Base-by-base conservation (phyloP, 2,797 vertebrate species). In the Halcyon leucocephala region DNA sequence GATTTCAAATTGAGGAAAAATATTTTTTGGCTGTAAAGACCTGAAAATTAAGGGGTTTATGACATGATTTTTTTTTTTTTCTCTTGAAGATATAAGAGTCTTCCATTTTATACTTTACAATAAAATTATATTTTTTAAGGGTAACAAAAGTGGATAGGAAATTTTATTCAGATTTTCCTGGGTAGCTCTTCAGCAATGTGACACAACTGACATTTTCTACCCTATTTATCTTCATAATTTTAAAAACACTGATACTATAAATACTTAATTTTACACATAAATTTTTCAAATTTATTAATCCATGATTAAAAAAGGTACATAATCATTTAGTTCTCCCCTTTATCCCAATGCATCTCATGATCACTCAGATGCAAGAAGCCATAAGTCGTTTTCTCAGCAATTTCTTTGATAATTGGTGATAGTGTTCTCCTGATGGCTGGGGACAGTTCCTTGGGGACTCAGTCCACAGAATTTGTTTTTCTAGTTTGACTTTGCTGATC, bases 321-420 rank as follows among this genome's bases (percentile, higher is more conserved):
- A 97, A 48, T 42, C 95, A 98, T 98, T 98, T 98, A 98, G 98
- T 98, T 98, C 62, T 96, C 94, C 64, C 91, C 86, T 86, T 97
- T 96, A 98, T 98, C 94, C 97, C 95, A 97, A 98, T 98, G 92
- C 62, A 97, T 97, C 82, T 96, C 62, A 94, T 90, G 74, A 97
- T 97, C 80, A 67, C 89, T 95, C 95, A 97, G 95, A 96, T 37
- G 14, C 85, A 96, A 96, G 90, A 98, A 98, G 94, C 82, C 96
- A 97, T 83, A 95, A 93, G 98, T 98, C 86, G 82, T 98, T 98
- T 98, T 98, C 97, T 97, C 97, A 95, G 98, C 97, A 98, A 93
- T 77, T 92, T 93, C 95, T 98, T 99, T 98, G 97, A 98, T 98
- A 98, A 98, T 98, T 90, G 39, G 86, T 98, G 97, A 97, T 98